Percentiles rank a stretch among this genome's conserved stretches.
Conservation (phyloP, 2,113 vertebrate species). For the Albula glossodonta region DNA sequence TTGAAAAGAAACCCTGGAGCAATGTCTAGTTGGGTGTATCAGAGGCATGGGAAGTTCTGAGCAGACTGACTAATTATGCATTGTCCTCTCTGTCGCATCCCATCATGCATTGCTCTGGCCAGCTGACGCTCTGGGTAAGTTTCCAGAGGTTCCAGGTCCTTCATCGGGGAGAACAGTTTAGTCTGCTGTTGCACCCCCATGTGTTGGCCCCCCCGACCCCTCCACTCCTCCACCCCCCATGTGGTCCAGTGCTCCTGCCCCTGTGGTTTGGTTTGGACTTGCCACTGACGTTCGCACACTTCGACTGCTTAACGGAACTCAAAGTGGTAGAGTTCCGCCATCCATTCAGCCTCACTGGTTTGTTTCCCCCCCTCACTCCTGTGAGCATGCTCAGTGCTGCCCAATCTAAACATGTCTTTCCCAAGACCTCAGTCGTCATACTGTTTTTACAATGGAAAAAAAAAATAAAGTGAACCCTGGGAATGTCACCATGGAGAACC, state of each 20-base stretch:
- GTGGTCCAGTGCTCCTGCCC: neutral
- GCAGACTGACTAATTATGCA: conserved; percentile 40
- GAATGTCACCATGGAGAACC: conserved; percentile 5
- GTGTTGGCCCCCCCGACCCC: neutral
- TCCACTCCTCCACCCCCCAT: neutral
- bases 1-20: conserved; percentile 32
- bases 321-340: conserved; percentile 13
- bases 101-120: conserved; percentile 35
- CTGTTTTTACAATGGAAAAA: conserved; percentile 10
- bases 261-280: conserved; percentile 18
- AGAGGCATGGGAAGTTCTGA: neutral
- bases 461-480: neutral
- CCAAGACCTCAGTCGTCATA: neutral
- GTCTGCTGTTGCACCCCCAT: neutral
- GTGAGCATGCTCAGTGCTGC: neutral
- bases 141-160: neutral
- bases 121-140: conserved; percentile 73
- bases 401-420: neutral
- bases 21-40: neutral
- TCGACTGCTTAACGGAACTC: neutral
- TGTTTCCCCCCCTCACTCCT: neutral
- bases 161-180: neutral
- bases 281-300: conserved; percentile 15
- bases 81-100: conserved; percentile 18
- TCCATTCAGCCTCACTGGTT: neutral